A percentile compares a stretch with the other conserved stretches of the same genome.
phyloP scores from a whole-genome alignment of 2,888 invertebrate species.

The Chrysotoxum bicinctum region DNA sequence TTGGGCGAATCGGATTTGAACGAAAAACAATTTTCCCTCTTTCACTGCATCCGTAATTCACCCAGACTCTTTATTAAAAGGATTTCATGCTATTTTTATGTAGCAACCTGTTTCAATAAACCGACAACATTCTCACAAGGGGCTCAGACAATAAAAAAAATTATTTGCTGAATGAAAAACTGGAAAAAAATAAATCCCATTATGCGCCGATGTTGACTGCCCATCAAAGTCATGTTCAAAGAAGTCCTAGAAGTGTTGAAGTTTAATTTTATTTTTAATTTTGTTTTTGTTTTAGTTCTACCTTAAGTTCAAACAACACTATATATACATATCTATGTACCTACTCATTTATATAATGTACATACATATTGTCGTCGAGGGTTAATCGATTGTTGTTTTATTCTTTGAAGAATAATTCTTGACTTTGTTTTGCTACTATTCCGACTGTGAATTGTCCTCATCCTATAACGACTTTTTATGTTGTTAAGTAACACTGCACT shows the following conservation, averaged over 20 bases:
- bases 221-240: not conserved
- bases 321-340: too few relatives aligned
- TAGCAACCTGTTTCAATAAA: not conserved
- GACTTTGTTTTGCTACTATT: not conserved
- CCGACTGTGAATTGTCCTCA: not conserved
- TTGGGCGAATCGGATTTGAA: too few relatives aligned
- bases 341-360: too few relatives aligned
- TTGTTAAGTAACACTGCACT: not conserved
- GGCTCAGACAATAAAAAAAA: not conserved
- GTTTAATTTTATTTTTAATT: not conserved
- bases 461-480: not conserved
- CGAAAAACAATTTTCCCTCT: too few relatives aligned
- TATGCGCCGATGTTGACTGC: not conserved
- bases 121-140: not conserved
- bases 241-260: conserved; percentile 18
- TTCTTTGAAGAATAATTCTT: not conserved
- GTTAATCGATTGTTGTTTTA: not conserved
- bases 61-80: too few relatives aligned
- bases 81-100: not conserved
- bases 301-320: not conserved
- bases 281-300: not conserved
- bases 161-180: not conserved
- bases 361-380: not conserved
- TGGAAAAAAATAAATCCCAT: not conserved
- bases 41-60: too few relatives aligned